Evolutionary conservation across 2,888 invertebrate species (phyloP).

Genomic region (Xestia ashworthii): DNA sequence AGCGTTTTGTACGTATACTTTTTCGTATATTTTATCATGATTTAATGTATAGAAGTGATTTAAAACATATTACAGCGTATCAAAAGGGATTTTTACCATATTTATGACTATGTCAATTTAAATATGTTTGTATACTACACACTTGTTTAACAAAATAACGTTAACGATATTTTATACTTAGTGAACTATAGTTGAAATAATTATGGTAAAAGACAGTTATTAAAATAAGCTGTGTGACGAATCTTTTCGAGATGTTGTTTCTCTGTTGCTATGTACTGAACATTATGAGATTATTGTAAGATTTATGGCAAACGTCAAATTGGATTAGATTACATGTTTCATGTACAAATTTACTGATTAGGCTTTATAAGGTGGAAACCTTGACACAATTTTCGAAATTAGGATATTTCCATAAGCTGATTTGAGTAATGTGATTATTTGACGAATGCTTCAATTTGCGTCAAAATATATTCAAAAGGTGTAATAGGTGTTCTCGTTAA

Average conservation of each 20-base stretch:
- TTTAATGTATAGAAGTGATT: conserved; percentile 16
- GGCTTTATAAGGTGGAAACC: neutral
- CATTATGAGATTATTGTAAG: neutral
- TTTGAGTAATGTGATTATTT: conserved; percentile 36
- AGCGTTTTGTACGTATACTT: conserved; percentile 50
- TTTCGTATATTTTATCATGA: conserved; percentile 43
- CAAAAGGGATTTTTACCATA: neutral
- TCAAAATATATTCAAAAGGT: conserved; percentile 5
- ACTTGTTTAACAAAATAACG: neutral
- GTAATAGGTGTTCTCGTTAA: neutral
- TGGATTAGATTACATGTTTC: neutral
- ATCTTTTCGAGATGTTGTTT: neutral
- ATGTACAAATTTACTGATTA: conserved; percentile 16
- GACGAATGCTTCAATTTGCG: conserved; percentile 19
- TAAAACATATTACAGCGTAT: neutral
- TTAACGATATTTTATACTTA: neutral
- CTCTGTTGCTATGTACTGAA: neutral
- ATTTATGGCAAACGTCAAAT: neutral
- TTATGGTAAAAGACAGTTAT: neutral
- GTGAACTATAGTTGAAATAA: neutral
- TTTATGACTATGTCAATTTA: neutral
- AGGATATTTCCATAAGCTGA: conserved; percentile 15
- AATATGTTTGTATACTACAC: neutral
- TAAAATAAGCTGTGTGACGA: neutral
- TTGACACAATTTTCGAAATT: conserved; percentile 41